Percentiles rank a stretch among this genome's conserved stretches.
These are phyloP conservation scores for Hypocryptadius cinnamomeus DNA, from an alignment of 2,113 vertebrate species.

Conservation along the genomic window DNA sequence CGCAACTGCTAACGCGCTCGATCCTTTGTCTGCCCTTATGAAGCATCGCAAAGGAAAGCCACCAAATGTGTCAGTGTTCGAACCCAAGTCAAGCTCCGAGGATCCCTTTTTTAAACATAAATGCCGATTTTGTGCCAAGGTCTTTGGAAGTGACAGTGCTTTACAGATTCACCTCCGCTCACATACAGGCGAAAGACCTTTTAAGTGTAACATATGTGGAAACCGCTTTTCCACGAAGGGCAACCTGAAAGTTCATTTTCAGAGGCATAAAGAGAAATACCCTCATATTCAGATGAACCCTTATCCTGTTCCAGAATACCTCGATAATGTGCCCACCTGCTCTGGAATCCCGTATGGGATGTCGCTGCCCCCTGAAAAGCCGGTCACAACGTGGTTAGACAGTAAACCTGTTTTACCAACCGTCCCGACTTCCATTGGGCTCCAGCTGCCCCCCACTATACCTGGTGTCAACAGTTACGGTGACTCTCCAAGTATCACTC, in stretches of 20 bases:
- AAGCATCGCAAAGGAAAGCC: constrained; percentile 98
- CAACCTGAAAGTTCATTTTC: constrained; percentile 98
- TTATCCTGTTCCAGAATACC: constrained; percentile 97
- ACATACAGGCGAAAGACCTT: constrained; percentile 95
- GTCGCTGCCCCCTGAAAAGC: constrained; percentile 96
- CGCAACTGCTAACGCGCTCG: constrained; percentile 92
- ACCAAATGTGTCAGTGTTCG: constrained; percentile 95
- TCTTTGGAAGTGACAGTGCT: constrained; percentile 98
- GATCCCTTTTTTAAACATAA: constrained; percentile 99
- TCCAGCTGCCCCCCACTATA: constrained; percentile 90
- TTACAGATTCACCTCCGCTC: constrained; percentile 98
- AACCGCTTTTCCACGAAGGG: constrained; percentile 99
- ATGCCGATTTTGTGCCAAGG: constrained; percentile 98
- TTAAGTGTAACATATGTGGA: constrained; percentile 98
- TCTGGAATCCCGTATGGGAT: constrained; percentile 98
- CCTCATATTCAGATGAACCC: constrained; percentile 99
- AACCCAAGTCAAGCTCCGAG: constrained; percentile 92
- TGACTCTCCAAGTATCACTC: constrained; percentile 90
- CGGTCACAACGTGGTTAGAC: constrained; percentile 96
- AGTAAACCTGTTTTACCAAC: constrained; percentile 93
- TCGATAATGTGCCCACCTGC: constrained; percentile 97
- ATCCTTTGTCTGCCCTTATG: constrained; percentile 95
- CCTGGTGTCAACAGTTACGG: constrained; percentile 76
- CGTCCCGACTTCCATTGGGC: constrained; percentile 81
- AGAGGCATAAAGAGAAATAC: constrained; percentile 99